Base-by-base conservation (phyloP, 2,797 vertebrate genomes). In the Australoheros facetus region DNA sequence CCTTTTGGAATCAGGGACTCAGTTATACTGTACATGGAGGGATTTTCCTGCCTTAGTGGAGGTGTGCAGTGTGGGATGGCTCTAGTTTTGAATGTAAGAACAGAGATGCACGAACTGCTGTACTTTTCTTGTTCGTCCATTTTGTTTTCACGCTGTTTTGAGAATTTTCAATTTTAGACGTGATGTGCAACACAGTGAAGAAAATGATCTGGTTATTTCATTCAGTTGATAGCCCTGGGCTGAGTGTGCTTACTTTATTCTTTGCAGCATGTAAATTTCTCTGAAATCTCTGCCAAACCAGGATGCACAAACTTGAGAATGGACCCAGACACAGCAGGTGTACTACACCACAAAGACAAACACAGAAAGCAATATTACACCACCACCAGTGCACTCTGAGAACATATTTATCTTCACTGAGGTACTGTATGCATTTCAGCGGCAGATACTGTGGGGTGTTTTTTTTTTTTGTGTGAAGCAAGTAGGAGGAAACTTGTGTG, bases 401-500 rank as follows among this genome's bases (percentile, higher is more conserved):
- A 84, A 84, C 74, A 71, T 71, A 79, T 90, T 82, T 77, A 84
- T 88, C 82, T 85, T 71, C 28, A 60, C 72, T 78, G 69, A 74
- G 39, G 48, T 72, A 34, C 77, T 77, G 21, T 79, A 75, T 87
- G 69, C 73, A 14, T 80, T 87, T 87, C 79, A 66, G 75, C 62
- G 37, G 78, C 76, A 39, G 39, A 56, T 71, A 39, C 73, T 42
- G 53, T 78, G 60, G 62, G 84, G 85, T 59, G 80, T 69, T 77
- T 91, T 88, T 84, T 78, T 26, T 26, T 26, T 26, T 26, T 26
- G 85, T 85, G 75, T 77, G 86, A 88, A 80, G 75, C 81, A 87
- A 88, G 90, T 85, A 85, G 90, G 83, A 86, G 84, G 86, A 84
- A 88, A 88, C 76, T 56, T 85, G 81, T 87, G 85, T 89, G 83